Conservation (phyloP, 2,888 invertebrate species). For the Archaeoteleia sp. region DNA sequence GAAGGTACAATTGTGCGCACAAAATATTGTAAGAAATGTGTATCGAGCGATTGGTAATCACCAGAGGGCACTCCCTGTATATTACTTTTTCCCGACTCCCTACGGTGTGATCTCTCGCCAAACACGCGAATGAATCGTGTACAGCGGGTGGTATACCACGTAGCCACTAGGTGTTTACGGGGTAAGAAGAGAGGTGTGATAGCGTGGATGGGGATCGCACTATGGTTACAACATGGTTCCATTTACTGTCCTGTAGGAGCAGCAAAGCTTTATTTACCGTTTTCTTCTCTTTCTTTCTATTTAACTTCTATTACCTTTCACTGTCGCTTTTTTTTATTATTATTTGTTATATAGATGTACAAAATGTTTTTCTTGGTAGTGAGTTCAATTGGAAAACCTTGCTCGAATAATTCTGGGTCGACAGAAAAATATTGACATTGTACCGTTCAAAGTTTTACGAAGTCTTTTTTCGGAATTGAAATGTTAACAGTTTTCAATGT, state of each 20-base stretch:
- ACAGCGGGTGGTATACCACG: constrained; percentile 6
- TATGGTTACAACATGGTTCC: constrained; percentile 1
- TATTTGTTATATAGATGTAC: too few relatives aligned
- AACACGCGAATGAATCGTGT: constrained; percentile 6
- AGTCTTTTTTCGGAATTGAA: too few relatives aligned
- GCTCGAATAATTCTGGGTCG: too few relatives aligned
- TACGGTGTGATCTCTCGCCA: neutral
- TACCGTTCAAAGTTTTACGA: too few relatives aligned
- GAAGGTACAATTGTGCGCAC: neutral
- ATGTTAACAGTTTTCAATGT: too few relatives aligned
- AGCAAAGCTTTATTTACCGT: constrained; percentile 1
- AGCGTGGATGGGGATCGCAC: neutral
- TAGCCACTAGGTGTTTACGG: constrained; percentile 2
- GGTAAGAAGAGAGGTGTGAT: neutral
- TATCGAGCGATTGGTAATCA: constrained; percentile 4
- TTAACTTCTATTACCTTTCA: neutral
- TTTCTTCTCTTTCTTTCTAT: neutral
- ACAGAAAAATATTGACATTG: too few relatives aligned
- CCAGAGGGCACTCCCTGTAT: constrained; percentile 5
- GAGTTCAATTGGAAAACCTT: too few relatives aligned
- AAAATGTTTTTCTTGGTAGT: too few relatives aligned
- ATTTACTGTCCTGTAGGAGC: constrained; percentile 3
- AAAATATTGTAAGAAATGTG: neutral
- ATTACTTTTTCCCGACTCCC: constrained; percentile 3
- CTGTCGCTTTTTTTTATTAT: neutral